A percentile compares a stretch with the other conserved stretches of the same genome.
phyloP scores from a whole-genome alignment of 53 echinoderm and acorn worm genomes.

The Pentamera pediparva region DNA sequence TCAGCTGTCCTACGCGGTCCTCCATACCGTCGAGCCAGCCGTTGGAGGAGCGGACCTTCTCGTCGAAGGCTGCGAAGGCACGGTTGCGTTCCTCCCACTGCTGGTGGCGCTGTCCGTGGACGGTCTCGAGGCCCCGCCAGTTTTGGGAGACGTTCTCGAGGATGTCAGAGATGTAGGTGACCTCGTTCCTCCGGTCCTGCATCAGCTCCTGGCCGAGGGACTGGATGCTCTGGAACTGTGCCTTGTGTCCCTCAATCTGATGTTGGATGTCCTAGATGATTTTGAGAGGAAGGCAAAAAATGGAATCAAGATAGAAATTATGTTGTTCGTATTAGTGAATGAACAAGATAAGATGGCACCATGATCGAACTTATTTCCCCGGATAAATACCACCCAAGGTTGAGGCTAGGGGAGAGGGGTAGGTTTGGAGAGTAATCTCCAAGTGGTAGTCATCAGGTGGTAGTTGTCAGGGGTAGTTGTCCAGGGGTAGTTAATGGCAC shows the following conservation, averaged over 20 bases:
- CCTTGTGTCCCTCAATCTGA: conserved; percentile 72
- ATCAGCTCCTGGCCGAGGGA: conserved; percentile 74
- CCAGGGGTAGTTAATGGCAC: too few relatives aligned
- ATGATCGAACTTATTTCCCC: too few relatives aligned
- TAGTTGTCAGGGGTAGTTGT: too few relatives aligned
- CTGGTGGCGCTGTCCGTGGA: conserved; percentile 52
- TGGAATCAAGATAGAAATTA: too few relatives aligned
- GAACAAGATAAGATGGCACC: too few relatives aligned
- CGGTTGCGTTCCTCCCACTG: conserved; percentile 83
- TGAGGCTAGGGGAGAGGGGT: too few relatives aligned
- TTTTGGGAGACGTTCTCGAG: conserved; percentile 77
- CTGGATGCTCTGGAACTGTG: conserved; percentile 79
- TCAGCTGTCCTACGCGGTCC: conserved; percentile 70
- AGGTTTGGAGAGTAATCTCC: too few relatives aligned
- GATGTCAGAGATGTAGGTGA: conserved; percentile 84
- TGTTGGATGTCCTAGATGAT: conserved; percentile 66
- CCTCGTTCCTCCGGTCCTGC: conserved; percentile 73
- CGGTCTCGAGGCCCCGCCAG: conserved; percentile 77
- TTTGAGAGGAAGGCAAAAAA: too few relatives aligned
- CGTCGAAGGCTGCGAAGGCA: conserved; percentile 77
- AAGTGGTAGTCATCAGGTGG: too few relatives aligned
- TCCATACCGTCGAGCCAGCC: conserved; percentile 80
- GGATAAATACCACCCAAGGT: too few relatives aligned
- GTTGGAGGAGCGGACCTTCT: conserved; percentile 56
- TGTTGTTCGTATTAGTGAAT: too few relatives aligned